Evolutionary conservation across 2,113 vertebrate genomes (phyloP).

Genomic region (Catharus bicknelli): DNA sequence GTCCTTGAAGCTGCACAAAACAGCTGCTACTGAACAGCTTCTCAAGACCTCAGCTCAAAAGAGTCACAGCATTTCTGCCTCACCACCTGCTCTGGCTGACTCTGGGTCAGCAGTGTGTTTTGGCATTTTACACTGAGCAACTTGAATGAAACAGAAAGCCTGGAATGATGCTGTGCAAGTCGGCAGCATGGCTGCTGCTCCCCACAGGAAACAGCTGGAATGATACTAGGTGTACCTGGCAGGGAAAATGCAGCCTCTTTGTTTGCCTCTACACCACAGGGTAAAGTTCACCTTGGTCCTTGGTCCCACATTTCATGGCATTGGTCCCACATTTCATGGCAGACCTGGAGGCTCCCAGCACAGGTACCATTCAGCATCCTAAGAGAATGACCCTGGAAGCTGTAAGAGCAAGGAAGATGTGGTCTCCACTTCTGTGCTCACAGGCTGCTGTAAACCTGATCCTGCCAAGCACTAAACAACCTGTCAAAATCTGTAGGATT

Average conservation of each 20-base stretch:
- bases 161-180: background rate
- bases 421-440: background rate
- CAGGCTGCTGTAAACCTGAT: background rate
- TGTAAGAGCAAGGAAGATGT: background rate
- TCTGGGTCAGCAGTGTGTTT: background rate
- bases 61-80: background rate
- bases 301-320: background rate
- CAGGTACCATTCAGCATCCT: accelerated
- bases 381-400: background rate
- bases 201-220: background rate
- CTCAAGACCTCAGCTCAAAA: background rate
- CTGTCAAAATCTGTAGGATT: background rate
- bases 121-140: background rate
- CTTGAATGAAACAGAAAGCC: background rate
- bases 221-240: background rate
- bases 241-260: background rate
- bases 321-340: background rate
- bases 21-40: constrained; percentile 3
- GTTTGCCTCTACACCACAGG: background rate
- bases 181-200: background rate
- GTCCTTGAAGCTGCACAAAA: constrained; percentile 1
- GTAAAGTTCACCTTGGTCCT: background rate
- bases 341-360: background rate
- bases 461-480: background rate
- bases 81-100: background rate